Conservation (phyloP, 2,888 invertebrate genomes). For the Plutella xylostella region DNA sequence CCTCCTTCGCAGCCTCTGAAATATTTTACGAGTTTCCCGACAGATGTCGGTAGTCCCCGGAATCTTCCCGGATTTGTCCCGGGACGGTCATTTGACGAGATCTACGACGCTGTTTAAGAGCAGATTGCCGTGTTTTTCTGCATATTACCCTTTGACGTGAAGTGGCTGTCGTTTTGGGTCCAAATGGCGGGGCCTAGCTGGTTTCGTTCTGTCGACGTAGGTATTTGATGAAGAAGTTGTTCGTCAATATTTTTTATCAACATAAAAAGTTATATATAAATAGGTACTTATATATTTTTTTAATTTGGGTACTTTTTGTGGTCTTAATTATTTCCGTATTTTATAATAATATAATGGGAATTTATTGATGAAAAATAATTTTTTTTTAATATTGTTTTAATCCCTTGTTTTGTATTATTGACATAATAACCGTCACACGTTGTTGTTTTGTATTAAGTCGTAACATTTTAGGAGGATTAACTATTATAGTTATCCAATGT, state of each 20-base stretch:
- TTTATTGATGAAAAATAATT: no score
- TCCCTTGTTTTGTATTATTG: no score
- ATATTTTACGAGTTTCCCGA: slow-evolving; percentile 63
- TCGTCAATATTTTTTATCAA: not conserved
- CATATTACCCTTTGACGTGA: not conserved
- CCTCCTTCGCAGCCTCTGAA: slow-evolving; percentile 48
- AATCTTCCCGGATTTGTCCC: slow-evolving; percentile 48
- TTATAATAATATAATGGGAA: no score
- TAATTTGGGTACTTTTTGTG: no score
- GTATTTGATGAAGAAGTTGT: not conserved
- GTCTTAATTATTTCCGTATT: no score
- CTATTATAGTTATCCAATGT: no score
- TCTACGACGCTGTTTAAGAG: slow-evolving; percentile 15
- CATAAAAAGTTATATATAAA: not conserved
- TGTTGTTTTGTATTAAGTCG: no score
- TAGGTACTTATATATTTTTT: not conserved
- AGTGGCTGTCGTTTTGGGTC: not conserved
- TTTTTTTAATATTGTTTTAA: no score
- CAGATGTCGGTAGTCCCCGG: slow-evolving; percentile 44
- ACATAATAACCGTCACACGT: no score
- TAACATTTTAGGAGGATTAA: no score
- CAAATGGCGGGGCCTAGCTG: not conserved
- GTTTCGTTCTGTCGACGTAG: not conserved
- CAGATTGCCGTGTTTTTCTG: not conserved
- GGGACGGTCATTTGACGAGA: slow-evolving; percentile 49